phyloP scores from a whole-genome alignment of 2,888 invertebrate genomes.

The Philereme transversata region DNA sequence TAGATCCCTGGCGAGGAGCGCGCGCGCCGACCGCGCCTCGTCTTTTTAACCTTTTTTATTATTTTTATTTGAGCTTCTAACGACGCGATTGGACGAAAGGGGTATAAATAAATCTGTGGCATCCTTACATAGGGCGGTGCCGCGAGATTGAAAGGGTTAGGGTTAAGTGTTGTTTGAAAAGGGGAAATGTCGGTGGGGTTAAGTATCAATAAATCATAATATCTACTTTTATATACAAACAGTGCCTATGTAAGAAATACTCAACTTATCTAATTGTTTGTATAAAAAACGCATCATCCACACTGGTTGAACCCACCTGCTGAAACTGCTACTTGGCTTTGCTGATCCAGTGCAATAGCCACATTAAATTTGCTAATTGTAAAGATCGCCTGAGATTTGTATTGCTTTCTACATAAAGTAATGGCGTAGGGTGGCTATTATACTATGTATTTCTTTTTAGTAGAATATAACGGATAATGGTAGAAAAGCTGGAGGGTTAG shows the following conservation, averaged over 20 bases:
- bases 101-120: constrained; percentile 69
- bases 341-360: too few relatives aligned
- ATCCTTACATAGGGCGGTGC: constrained; percentile 61
- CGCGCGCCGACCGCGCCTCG: constrained; percentile 65
- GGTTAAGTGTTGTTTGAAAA: constrained; percentile 54
- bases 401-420: too few relatives aligned
- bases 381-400: too few relatives aligned
- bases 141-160: constrained; percentile 68
- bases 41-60: constrained; percentile 77
- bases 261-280: too few relatives aligned
- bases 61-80: constrained; percentile 56
- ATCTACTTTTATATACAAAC: constrained; percentile 23
- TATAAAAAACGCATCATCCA: too few relatives aligned
- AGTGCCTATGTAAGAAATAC: too few relatives aligned
- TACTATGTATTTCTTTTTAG: neutral
- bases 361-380: too few relatives aligned
- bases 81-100: constrained; percentile 72
- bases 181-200: constrained; percentile 61
- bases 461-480: constrained; percentile 1
- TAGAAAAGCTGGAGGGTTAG: constrained; percentile 21
- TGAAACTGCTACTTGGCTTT: too few relatives aligned
- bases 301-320: too few relatives aligned
- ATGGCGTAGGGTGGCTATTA: too few relatives aligned
- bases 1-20: constrained; percentile 62
- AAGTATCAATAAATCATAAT: constrained; percentile 49